phyloP scores from a whole-genome alignment of 2,888 invertebrate genomes.

The Xestia xanthographa region DNA sequence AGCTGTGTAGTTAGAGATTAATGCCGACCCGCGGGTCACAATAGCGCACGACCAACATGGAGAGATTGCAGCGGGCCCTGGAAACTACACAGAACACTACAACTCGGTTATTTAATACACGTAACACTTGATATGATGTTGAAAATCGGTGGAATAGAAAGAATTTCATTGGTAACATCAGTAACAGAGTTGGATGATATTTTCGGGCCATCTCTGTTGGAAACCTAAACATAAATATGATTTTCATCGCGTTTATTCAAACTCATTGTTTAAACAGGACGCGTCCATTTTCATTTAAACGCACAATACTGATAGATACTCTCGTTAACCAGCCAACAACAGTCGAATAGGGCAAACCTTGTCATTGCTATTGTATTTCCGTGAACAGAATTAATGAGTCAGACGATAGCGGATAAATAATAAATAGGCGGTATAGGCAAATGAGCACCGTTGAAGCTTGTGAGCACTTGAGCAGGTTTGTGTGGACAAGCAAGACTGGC shows the following conservation, averaged over 20 bases:
- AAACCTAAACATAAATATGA: neutral
- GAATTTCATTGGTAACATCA: neutral
- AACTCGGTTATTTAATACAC: slow-evolving; percentile 49
- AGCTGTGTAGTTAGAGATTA: slow-evolving; percentile 73
- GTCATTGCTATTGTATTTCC: slow-evolving; percentile 45
- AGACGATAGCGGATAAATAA: slow-evolving; percentile 44
- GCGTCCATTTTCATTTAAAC: slow-evolving; percentile 23
- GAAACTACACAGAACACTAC: slow-evolving; percentile 63
- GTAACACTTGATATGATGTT: slow-evolving; percentile 5
- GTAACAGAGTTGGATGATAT: no score
- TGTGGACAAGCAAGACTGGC: slow-evolving; percentile 71
- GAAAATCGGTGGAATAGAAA: neutral
- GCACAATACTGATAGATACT: slow-evolving; percentile 27
- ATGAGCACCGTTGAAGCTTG: slow-evolving; percentile 47
- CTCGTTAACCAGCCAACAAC: slow-evolving; percentile 20
- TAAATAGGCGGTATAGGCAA: slow-evolving; percentile 54
- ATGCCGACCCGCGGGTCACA: slow-evolving; percentile 71
- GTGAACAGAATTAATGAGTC: slow-evolving; percentile 54
- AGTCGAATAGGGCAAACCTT: slow-evolving; percentile 46
- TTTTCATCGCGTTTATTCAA: neutral
- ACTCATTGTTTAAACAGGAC: neutral
- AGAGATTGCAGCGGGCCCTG: slow-evolving; percentile 70
- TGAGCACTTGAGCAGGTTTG: slow-evolving; percentile 63
- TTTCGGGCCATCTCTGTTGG: neutral
- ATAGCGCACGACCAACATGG: slow-evolving; percentile 70